Conservation (phyloP, 2,888 invertebrate species). For the Eilema depressum region DNA sequence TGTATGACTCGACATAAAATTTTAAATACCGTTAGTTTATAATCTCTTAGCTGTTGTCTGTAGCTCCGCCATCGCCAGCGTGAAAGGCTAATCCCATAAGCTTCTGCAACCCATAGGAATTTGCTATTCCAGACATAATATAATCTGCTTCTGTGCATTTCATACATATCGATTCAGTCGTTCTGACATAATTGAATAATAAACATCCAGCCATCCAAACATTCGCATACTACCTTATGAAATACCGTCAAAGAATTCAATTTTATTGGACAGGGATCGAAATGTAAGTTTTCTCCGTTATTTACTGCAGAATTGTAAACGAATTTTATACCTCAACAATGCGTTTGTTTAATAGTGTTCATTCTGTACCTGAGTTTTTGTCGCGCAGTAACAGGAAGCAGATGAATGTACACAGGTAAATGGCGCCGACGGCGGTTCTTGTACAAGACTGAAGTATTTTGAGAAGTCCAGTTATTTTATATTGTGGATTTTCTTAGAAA, state of each 20-base stretch:
- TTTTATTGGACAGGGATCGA: background rate
- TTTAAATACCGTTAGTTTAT: background rate
- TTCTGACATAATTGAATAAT: too few relatives aligned
- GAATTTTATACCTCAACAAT: slow-evolving; percentile 52
- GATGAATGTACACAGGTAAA: slow-evolving; percentile 60
- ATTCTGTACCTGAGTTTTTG: slow-evolving; percentile 65
- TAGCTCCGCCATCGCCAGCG: background rate
- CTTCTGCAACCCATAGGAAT: background rate
- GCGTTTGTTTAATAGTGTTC: slow-evolving; percentile 55
- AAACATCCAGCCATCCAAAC: too few relatives aligned
- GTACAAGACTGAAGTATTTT: slow-evolving; percentile 16
- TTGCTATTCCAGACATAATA: background rate
- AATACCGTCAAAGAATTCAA: background rate
- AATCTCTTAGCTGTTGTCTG: background rate
- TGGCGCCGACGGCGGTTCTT: slow-evolving; percentile 38
- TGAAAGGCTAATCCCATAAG: background rate
- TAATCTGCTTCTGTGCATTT: background rate
- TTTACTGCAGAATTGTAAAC: slow-evolving; percentile 22
- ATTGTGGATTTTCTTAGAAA: background rate
- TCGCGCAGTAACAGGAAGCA: slow-evolving; percentile 63
- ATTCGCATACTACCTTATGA: background rate
- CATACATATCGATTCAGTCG: too few relatives aligned
- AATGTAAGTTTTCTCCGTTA: slow-evolving; percentile 1
- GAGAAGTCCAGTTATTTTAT: background rate
- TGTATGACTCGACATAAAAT: background rate